Conservation (phyloP, 2,888 invertebrate species). For the Tetragonisca angustula region DNA sequence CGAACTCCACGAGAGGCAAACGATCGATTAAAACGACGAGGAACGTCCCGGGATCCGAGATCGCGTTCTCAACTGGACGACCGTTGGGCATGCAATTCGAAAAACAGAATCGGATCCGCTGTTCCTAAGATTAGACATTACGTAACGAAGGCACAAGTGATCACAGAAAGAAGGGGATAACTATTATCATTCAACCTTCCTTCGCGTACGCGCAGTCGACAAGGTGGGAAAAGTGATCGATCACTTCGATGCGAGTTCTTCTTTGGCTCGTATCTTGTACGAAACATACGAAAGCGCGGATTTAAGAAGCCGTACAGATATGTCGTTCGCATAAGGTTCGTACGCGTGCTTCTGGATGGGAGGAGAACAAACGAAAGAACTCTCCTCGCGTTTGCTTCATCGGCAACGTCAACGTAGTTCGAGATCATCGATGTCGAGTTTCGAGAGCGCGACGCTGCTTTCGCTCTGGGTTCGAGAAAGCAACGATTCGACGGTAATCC, state of each 20-base stretch:
- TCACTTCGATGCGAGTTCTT: slow-evolving; percentile 34
- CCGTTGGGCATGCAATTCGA: slow-evolving; percentile 26
- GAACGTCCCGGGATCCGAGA: not conserved
- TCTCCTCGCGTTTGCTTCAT: not conserved
- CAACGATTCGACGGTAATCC: not conserved
- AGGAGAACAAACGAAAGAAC: not conserved
- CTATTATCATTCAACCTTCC: slow-evolving; percentile 41
- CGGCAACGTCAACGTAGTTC: slow-evolving; percentile 25
- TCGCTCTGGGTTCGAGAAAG: slow-evolving; percentile 39
- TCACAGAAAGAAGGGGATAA: slow-evolving; percentile 45
- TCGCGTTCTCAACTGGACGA: not conserved
- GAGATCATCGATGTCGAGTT: slow-evolving; percentile 12
- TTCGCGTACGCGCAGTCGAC: slow-evolving; percentile 21
- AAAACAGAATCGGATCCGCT: not conserved
- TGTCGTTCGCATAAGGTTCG: not conserved
- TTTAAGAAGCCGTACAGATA: not conserved
- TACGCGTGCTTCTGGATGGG: not conserved
- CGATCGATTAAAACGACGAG: not conserved
- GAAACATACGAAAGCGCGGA: slow-evolving; percentile 22
- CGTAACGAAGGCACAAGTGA: slow-evolving; percentile 46
- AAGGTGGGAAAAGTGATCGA: slow-evolving; percentile 10
- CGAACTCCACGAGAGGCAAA: slow-evolving; percentile 7
- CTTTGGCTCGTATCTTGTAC: slow-evolving; percentile 54
- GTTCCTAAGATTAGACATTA: slow-evolving; percentile 18
- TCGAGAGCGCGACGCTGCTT: not conserved